phyloP scores from a whole-genome alignment of 2,888 invertebrate species.

The Branchipolynoe longqiensis region DNA sequence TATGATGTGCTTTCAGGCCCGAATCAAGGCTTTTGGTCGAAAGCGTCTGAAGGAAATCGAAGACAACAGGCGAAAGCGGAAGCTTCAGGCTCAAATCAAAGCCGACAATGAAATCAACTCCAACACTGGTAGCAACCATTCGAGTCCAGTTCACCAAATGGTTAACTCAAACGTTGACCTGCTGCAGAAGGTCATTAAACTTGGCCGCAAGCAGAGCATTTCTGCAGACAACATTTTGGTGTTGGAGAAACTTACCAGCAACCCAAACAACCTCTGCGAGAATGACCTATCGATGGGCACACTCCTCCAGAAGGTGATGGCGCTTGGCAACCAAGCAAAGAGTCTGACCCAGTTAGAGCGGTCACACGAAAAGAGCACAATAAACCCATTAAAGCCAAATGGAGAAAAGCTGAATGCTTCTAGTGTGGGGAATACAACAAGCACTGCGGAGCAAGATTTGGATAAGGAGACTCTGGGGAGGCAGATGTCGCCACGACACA shows the following conservation, averaged over 20 bases:
- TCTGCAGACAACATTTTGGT: constrained; percentile 48
- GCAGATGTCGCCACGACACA: constrained; percentile 10
- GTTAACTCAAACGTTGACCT: constrained; percentile 51
- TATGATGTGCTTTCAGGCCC: constrained; percentile 64
- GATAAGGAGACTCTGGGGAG: background rate
- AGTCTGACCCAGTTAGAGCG: background rate
- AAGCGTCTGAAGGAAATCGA: constrained; percentile 67
- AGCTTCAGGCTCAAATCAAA: constrained; percentile 29
- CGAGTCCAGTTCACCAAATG: constrained; percentile 53
- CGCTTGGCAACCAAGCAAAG: constrained; percentile 34
- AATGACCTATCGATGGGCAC: constrained; percentile 35
- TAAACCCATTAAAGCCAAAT: background rate
- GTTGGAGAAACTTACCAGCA: background rate
- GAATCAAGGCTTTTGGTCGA: constrained; percentile 68
- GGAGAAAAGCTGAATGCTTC: constrained; percentile 6
- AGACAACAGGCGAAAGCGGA: constrained; percentile 65
- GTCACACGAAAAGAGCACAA: background rate
- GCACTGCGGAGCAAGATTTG: background rate
- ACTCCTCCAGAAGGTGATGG: constrained; percentile 42
- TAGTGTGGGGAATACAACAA: background rate
- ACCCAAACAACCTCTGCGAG: background rate
- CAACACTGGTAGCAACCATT: background rate
- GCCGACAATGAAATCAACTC: constrained; percentile 1
- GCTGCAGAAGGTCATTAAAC: constrained; percentile 46
- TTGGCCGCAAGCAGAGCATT: constrained; percentile 52